Evolutionary conservation across 2,113 vertebrate genomes (phyloP).

Genomic region (Spea bombifrons): DNA sequence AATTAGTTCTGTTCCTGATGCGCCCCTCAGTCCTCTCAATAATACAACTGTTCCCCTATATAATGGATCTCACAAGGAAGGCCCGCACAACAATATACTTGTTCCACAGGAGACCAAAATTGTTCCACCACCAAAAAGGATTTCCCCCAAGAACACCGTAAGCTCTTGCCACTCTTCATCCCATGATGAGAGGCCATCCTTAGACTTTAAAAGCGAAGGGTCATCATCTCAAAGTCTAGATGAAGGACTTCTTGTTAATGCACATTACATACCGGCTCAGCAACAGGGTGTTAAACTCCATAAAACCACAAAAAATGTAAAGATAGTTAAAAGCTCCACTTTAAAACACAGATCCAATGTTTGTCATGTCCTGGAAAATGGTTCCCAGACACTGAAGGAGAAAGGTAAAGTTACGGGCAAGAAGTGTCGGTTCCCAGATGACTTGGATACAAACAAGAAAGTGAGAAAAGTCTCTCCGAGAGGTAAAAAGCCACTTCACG

Average conservation of each 20-base stretch:
- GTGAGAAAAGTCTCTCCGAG: constrained; percentile 66
- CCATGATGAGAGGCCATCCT: constrained; percentile 55
- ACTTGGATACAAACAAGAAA: constrained; percentile 69
- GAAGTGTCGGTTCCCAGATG: constrained; percentile 71
- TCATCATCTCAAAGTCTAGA: constrained; percentile 78
- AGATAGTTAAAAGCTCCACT: constrained; percentile 60
- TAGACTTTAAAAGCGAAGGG: constrained; percentile 72
- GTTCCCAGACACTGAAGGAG: constrained; percentile 62
- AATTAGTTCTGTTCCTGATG: constrained; percentile 51
- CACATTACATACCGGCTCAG: constrained; percentile 66
- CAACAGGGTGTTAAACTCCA: constrained; percentile 64
- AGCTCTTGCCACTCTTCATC: not conserved
- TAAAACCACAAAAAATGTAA: constrained; percentile 66
- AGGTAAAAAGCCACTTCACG: constrained; percentile 60
- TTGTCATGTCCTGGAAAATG: constrained; percentile 54
- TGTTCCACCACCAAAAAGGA: constrained; percentile 59
- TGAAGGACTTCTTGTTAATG: constrained; percentile 68
- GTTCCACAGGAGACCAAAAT: constrained; percentile 61
- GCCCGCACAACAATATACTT: constrained; percentile 24
- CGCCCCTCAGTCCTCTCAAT: not conserved
- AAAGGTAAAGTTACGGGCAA: constrained; percentile 57
- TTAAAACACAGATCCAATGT: constrained; percentile 61
- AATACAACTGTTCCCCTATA: not conserved
- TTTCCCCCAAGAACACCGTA: constrained; percentile 58
- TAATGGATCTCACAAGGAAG: constrained; percentile 64